Evolutionary conservation across 2,888 invertebrate genomes (phyloP), one percentile per base, ranked within the genome.

Genomic region (Mayetiola destructor): DNA sequence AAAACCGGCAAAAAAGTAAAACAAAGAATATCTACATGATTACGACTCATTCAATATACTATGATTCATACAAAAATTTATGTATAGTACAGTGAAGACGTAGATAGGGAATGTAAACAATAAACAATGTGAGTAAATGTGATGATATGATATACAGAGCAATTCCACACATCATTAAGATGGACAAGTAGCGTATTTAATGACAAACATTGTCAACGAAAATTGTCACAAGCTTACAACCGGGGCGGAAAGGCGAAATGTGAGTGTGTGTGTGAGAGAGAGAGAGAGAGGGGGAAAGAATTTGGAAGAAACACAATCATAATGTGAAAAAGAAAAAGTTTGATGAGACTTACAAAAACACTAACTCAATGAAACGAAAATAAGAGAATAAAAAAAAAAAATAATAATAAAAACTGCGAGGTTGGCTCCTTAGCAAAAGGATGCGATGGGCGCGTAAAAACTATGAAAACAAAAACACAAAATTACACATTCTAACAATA

Each of bases 161-260:
- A 23, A 48, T 48, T 42, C n/a, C n/a, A 48, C 48, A 48, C 48
- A 48, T 48, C 48, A 48, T 14, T 48, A 27, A 27, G 48, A 48
- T 27, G 48, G 4, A 27, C 48, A 48, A 48, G 48, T 48, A 48
- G 48, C 48, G 48, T 48, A 48, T 27, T 48, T 48, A 48, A 48
- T 48, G 48, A 27, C 27, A 48, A 27, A 48, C 48, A n/a, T 48
- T 48, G 48, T 48, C 48, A 48, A 48, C 48, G 27, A 48, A 42
- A 21, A 40, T 39, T 48, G 23, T 48, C 27, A 27, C 16, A n/a
- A n/a, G 20, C 23, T 27, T 27, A 48, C 27, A 48, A 27, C 16
- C 5, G 18, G 16, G 18, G 18, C 39, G 12, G 3, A 14, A 10
- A 23, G 3, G 42, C 6, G 39, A 18, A 18, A 16, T 9, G 20